phyloP scores from a whole-genome alignment of 2,888 invertebrate species.

The Leptinotarsa haldemani region DNA sequence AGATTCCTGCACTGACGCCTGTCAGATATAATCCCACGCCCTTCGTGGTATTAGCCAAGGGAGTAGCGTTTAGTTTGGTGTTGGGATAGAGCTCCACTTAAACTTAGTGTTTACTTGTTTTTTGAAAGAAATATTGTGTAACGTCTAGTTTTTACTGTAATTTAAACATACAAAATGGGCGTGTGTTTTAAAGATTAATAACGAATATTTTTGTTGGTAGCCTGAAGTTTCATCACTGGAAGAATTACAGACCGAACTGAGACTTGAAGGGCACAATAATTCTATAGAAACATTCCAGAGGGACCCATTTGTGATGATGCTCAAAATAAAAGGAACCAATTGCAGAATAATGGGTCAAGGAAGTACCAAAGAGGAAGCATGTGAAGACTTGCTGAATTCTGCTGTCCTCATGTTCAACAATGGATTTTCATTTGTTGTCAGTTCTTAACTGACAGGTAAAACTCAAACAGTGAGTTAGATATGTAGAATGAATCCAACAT shows the following conservation, averaged over 20 bases:
- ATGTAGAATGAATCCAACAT: too few species aligned
- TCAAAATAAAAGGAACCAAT: constrained; percentile 31
- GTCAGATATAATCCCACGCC: too few species aligned
- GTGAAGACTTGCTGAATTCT: constrained; percentile 23
- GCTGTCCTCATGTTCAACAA: constrained; percentile 28
- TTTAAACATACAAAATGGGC: background rate
- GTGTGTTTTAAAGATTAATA: background rate
- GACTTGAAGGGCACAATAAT: constrained; percentile 23
- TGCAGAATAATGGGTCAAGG: constrained; percentile 36
- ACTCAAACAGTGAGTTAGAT: background rate
- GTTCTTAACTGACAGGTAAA: background rate
- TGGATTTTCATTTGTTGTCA: constrained; percentile 29
- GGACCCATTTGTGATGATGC: constrained; percentile 35
- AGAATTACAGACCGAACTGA: constrained; percentile 31
- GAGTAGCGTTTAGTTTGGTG: background rate
- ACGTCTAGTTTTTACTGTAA: background rate
- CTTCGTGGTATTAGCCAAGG: too few species aligned
- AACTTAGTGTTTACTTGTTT: background rate
- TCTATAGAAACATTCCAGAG: constrained; percentile 34
- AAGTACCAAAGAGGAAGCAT: constrained; percentile 30
- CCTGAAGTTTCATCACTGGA: constrained; percentile 29
- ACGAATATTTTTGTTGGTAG: constrained; percentile 22
- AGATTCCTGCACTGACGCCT: too few species aligned
- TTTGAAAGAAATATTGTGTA: background rate
- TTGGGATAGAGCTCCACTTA: background rate